These are phyloP conservation scores for Phymorhynchus buccinoides DNA, from an alignment of 1,140 invertebrate species.

Conservation along the genomic window DNA sequence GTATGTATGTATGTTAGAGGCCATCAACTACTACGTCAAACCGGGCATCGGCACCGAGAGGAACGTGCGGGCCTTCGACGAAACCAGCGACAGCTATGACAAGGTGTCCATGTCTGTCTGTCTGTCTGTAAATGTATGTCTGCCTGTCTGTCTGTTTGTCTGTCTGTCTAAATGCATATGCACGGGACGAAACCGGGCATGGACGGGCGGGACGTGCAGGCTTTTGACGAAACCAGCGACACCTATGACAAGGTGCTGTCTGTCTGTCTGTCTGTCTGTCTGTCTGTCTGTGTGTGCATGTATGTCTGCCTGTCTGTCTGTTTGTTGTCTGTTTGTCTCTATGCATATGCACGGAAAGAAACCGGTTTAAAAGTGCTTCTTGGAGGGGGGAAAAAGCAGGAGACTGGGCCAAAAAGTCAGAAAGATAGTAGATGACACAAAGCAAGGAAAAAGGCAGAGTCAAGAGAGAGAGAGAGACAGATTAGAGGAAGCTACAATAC, in stretches of 20 bases:
- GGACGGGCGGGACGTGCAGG: neutral
- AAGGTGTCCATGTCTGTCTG: neutral
- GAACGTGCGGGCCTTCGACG: neutral
- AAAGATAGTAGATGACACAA: neutral
- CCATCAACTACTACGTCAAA: too few species aligned
- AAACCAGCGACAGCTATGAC: conserved; percentile 26
- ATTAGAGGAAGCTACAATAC: neutral
- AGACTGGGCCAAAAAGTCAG: neutral
- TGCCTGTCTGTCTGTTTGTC: too few species aligned
- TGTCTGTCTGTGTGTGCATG: neutral
- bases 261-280: neutral
- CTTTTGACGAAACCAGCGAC: conserved; percentile 1
- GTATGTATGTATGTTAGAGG: too few species aligned
- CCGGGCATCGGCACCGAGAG: neutral
- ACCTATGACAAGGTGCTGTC: conserved; percentile 9
- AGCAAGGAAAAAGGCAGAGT: neutral
- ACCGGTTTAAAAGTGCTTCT: too few species aligned
- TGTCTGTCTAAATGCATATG: neutral
- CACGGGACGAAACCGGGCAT: neutral
- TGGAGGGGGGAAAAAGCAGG: too few species aligned
- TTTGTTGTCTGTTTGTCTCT: too few species aligned
- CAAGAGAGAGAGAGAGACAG: neutral
- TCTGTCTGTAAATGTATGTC: neutral
- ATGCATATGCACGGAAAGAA: neutral
- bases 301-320: neutral